Evolutionary conservation across 2,797 vertebrate genomes (phyloP).

Genomic region (Sylvilagus floridanus): DNA sequence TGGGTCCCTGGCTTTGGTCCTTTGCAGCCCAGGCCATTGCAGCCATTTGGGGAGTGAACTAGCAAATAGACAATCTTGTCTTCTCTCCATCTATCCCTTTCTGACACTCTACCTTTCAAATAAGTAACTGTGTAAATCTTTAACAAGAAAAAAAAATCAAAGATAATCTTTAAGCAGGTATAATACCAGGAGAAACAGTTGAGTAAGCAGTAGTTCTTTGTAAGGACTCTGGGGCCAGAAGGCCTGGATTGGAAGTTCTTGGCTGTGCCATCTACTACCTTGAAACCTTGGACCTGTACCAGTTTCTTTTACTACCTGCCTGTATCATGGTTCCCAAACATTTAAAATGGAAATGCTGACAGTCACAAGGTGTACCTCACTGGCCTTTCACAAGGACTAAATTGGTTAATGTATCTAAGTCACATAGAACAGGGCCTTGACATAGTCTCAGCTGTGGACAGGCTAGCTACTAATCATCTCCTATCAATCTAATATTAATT

Average conservation of each 20-base stretch:
- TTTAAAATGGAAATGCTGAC: constrained; percentile 63
- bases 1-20: no score
- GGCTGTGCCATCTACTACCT: constrained; percentile 43
- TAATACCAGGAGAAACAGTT: constrained; percentile 42
- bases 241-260: constrained; percentile 33
- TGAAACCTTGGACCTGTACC: constrained; percentile 13
- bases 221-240: constrained; percentile 16
- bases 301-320: neutral
- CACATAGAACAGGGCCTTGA: constrained; percentile 54
- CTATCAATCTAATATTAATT: constrained; percentile 6
- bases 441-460: neutral
- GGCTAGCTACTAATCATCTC: constrained; percentile 36
- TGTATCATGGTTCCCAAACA: constrained; percentile 54
- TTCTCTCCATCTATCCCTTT: no score
- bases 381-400: constrained; percentile 46
- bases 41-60: no score
- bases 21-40: no score
- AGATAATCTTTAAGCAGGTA: constrained; percentile 50
- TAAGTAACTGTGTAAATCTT: no score
- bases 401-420: constrained; percentile 43
- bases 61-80: no score
- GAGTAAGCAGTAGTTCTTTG: constrained; percentile 37
- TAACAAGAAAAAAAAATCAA: neutral
- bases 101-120: no score
- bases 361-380: neutral